Percentiles rank a stretch among this genome's conserved stretches.
Conservation (phyloP, 2,888 invertebrate species). For the Heteropelma amictum region DNA sequence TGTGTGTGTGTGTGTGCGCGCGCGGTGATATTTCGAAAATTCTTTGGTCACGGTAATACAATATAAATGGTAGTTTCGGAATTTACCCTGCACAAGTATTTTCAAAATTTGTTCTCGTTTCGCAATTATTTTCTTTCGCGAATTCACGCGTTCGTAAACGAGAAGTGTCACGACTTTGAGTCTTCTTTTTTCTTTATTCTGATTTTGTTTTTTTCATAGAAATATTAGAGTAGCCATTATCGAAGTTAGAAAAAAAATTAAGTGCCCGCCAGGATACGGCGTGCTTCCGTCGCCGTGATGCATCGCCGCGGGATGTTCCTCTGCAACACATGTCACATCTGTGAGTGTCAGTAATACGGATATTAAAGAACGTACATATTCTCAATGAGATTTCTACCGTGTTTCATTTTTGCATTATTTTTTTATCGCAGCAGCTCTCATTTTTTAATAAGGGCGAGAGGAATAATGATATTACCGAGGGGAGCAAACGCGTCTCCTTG, state of each 20-base stretch:
- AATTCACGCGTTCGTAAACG: background rate
- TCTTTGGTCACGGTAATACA: constrained; percentile 70
- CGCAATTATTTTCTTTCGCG: constrained; percentile 19
- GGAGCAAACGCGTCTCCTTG: constrained; percentile 10
- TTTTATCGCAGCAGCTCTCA: background rate
- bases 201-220: constrained; percentile 62
- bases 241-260: constrained; percentile 69
- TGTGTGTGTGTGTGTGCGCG: constrained; percentile 12
- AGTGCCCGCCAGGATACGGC: constrained; percentile 69
- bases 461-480: background rate
- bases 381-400: constrained; percentile 35
- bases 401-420: background rate
- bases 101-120: constrained; percentile 11
- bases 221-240: constrained; percentile 68
- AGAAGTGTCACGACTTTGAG: background rate
- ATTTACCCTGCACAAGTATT: constrained; percentile 67
- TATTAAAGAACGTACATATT: too few relatives aligned
- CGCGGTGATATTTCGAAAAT: constrained; percentile 66
- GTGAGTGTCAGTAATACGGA: background rate
- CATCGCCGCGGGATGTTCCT: constrained; percentile 92
- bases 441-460: background rate
- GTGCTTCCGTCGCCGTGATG: constrained; percentile 84
- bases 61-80: constrained; percentile 64
- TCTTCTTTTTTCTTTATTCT: background rate
- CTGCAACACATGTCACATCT: constrained; percentile 78